Conservation (phyloP, 2,888 invertebrate genomes). For the Sceliomorpha sp. region DNA sequence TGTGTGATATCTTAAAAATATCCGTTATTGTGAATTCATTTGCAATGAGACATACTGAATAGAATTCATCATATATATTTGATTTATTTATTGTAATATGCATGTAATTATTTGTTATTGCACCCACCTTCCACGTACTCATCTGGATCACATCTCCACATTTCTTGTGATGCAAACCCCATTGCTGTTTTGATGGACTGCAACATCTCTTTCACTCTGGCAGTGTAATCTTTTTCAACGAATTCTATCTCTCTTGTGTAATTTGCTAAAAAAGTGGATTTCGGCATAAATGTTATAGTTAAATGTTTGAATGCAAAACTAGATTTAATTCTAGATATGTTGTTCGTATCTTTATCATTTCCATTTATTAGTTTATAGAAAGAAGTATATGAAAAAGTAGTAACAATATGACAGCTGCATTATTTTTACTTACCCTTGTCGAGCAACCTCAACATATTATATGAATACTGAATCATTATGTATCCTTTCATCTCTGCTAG, state of each 20-base stretch:
- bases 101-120: conserved; percentile 46
- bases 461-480: conserved; percentile 94
- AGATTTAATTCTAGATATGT: no score
- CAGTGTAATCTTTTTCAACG: conserved; percentile 85
- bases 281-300: neutral
- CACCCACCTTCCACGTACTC: conserved; percentile 85
- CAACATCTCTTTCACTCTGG: conserved; percentile 84
- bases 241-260: conserved; percentile 88
- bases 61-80: neutral
- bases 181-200: conserved; percentile 86
- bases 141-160: conserved; percentile 90
- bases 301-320: neutral
- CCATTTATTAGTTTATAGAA: no score
- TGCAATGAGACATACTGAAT: neutral
- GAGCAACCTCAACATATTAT: conserved; percentile 89
- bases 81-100: no score
- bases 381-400: no score
- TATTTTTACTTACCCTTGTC: conserved; percentile 84
- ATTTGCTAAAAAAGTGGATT: conserved; percentile 77
- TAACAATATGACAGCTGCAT: neutral
- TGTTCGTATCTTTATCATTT: no score
- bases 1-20: conserved; percentile 84
- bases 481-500: conserved; percentile 93
- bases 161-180: conserved; percentile 84
- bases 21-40: conserved; percentile 3